A percentile compares a stretch with the other conserved stretches of the same genome.
These are phyloP conservation scores for Etia nguti DNA, from an alignment of 2,113 vertebrate genomes.

Conservation along the genomic window DNA sequence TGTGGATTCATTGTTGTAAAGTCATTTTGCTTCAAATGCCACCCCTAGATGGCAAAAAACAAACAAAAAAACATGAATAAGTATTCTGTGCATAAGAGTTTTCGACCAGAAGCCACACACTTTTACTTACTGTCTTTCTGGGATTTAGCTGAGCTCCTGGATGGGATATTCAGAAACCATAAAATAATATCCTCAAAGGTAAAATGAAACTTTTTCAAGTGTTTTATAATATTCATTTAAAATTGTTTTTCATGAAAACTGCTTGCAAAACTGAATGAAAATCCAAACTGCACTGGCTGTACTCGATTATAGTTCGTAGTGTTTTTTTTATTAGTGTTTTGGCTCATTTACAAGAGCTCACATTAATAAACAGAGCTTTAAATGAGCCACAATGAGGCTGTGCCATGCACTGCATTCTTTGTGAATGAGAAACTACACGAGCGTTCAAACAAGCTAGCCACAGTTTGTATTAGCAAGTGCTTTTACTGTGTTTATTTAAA, in stretches of 20 bases:
- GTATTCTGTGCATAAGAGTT: neutral
- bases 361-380: neutral
- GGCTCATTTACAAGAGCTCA: neutral
- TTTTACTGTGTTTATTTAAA: neutral
- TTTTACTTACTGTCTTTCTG: neutral
- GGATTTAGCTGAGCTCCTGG: neutral
- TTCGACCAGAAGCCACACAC: neutral
- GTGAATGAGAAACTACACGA: neutral
- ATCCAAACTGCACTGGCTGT: neutral
- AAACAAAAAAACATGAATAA: neutral
- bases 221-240: neutral
- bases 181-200: neutral
- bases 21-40: neutral
- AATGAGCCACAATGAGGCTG: neutral
- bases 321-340: neutral
- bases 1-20: neutral
- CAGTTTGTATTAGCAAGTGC: neutral
- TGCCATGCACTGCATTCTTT: neutral
- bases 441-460: neutral
- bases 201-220: neutral
- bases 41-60: neutral
- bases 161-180: no score
- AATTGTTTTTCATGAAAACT: neutral
- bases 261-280: neutral
- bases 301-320: neutral